Base-by-base conservation (phyloP, 2,888 invertebrate genomes). In the Synanthedon myopaeformis region DNA sequence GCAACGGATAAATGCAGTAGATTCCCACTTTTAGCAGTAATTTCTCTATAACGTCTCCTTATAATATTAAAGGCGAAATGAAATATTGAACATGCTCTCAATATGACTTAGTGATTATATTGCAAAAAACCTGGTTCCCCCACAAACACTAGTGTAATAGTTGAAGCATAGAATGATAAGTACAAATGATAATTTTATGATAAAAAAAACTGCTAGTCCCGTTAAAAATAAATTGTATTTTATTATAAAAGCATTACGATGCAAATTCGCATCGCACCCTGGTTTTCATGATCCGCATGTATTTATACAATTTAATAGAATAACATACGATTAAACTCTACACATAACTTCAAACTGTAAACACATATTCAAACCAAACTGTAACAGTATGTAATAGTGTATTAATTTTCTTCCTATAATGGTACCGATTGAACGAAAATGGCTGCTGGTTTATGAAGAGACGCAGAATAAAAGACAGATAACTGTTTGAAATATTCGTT, bases 291-390 rank as follows among this genome's bases (percentile, higher is more conserved):
- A 80, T 82, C 68, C 82, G 70, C 76, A 79, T 79, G 72, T 85
- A 82, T 80, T 74, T 80, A 77, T 82, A 82, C 81, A 75, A 74
- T 82, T 82, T 82, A 83, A 78, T 82, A 78, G 78, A 82, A 80
- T 76, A 76, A 49, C 79, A 76, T 79, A 54, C 45, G 12, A 78
- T 78, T 58, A 77, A 73, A 82, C 66, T 72, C 79, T 86, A 82
- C 83, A 83, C 84, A 79, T 85, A 80, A 84, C 76, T 84, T 82
- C 85, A 83, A 52, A 70, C 80, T 81, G 81, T 86, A 85, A 35
- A 79, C 79, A 83, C 86, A 79, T 87, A 87, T 83, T 86, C 86
- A 86, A 87, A 85, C 85, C 82, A 84, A 85, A 82, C 82, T 84
- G 75, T 85, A 87, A 83, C 78, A 81, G 70, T 85, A 83, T 83